These are phyloP conservation scores for Harlomillsia oculata DNA, from an alignment of 1,140 invertebrate genomes.

Conservation along the genomic window DNA sequence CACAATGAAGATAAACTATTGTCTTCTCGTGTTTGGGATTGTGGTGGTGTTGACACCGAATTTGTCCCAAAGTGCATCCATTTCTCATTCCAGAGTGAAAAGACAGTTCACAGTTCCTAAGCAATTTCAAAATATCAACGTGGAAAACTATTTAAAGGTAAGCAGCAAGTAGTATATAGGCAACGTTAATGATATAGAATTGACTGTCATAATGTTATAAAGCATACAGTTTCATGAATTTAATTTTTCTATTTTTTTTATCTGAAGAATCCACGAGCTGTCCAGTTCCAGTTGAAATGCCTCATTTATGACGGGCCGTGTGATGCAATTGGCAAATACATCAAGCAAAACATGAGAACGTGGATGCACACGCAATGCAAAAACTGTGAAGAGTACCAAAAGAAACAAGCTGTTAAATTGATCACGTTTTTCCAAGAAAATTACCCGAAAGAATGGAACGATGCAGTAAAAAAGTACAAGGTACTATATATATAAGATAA, in stretches of 20 bases:
- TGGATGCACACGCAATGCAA: constrained; percentile 31
- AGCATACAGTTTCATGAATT: too few species aligned
- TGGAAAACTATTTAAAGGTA: constrained; percentile 35
- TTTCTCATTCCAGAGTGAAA: background rate
- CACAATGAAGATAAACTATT: too few species aligned
- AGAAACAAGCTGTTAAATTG: constrained; percentile 25
- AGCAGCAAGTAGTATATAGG: too few species aligned
- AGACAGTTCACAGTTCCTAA: constrained; percentile 16
- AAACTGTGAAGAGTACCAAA: constrained; percentile 29
- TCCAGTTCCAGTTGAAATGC: constrained; percentile 9
- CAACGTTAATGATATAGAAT: too few species aligned
- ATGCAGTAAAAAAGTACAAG: constrained; percentile 33
- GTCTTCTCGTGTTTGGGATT: too few species aligned
- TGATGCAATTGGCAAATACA: constrained; percentile 30
- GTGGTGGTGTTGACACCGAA: background rate
- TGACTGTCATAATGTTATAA: too few species aligned
- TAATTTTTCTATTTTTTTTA: too few species aligned
- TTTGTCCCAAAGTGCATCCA: background rate
- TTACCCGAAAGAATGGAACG: constrained; percentile 34
- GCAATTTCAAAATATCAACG: constrained; percentile 33
- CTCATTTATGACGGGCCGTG: constrained; percentile 6
- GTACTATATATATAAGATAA: constrained; percentile 17
- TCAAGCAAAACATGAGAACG: constrained; percentile 24
- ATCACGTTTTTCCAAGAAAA: constrained; percentile 33
- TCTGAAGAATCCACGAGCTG: constrained; percentile 31